Conservation (phyloP, 2,797 vertebrate genomes). For the Myiothlypis chrysogaster region DNA sequence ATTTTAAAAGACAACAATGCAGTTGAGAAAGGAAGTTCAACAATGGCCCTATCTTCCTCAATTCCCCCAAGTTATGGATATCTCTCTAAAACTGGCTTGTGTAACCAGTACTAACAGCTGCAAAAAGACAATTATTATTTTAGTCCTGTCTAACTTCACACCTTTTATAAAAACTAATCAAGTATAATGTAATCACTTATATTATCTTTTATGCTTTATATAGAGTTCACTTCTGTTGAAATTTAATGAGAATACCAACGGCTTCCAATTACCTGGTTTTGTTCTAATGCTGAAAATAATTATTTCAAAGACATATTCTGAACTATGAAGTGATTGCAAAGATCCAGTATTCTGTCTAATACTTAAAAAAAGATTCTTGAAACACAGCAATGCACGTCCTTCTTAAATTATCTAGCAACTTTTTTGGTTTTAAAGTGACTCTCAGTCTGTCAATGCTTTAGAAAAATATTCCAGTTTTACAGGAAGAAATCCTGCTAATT, state of each 20-base stretch:
- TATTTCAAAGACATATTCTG: neutral
- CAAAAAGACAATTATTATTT: neutral
- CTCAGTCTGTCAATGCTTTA: neutral
- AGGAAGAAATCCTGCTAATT: neutral
- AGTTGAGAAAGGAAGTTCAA: neutral
- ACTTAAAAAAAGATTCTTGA: neutral
- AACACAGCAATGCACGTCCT: neutral
- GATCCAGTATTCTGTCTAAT: neutral
- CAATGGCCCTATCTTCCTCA: neutral
- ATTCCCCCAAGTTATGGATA: rapidly evolving
- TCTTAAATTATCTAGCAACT: neutral
- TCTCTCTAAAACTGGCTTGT: neutral
- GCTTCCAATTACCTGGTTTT: neutral
- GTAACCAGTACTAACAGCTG: neutral
- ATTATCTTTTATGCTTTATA: neutral
- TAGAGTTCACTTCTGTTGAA: neutral
- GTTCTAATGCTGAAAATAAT: neutral
- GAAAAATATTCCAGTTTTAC: neutral
- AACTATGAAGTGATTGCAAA: neutral
- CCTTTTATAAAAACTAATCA: neutral
- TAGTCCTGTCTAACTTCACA: neutral
- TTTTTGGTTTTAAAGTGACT: neutral
- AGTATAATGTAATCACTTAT: neutral
- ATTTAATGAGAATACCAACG: neutral
- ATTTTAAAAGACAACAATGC: neutral